Conservation (phyloP, 2,797 vertebrate genomes). For the Sorex maritimensis region DNA sequence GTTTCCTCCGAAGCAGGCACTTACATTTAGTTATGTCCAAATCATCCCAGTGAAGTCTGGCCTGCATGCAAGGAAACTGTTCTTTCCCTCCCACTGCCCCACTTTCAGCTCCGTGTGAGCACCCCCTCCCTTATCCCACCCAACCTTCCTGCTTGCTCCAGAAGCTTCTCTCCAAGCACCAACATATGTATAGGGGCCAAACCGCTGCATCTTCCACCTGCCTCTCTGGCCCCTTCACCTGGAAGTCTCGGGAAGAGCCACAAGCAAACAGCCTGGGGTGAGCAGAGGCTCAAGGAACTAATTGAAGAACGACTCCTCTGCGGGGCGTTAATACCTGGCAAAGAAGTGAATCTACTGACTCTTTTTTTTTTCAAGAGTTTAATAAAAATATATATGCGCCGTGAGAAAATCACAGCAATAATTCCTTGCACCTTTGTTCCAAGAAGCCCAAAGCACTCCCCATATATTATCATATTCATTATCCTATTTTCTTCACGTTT, state of each 20-base stretch:
- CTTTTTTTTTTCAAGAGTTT: constrained; percentile 84
- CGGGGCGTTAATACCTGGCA: constrained; percentile 82
- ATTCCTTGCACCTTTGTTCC: constrained; percentile 87
- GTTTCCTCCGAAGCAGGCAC: constrained; percentile 40
- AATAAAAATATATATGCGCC: constrained; percentile 88
- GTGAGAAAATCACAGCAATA: constrained; percentile 86
- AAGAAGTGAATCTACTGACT: constrained; percentile 84
- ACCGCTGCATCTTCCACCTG: constrained; percentile 54
- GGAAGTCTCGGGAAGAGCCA: constrained; percentile 73
- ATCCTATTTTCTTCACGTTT: constrained; percentile 88
- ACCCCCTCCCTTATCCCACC: too few species aligned
- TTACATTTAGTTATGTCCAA: constrained; percentile 55
- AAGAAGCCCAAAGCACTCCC: constrained; percentile 86
- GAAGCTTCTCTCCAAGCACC: neutral
- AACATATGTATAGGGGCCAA: constrained; percentile 29
- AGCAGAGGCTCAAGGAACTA: constrained; percentile 77
- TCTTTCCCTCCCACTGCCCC: neutral
- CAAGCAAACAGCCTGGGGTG: constrained; percentile 77
- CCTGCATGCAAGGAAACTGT: neutral
- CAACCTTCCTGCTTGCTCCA: neutral
- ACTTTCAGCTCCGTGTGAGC: too few species aligned
- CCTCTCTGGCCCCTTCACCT: constrained; percentile 37
- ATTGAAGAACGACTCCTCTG: constrained; percentile 85
- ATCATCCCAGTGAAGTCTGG: constrained; percentile 10
- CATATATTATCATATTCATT: constrained; percentile 89